Evolutionary conservation across 2,797 vertebrate species (phyloP), one percentile per base, ranked within the genome.

Genomic region (Smutsia temminckii): DNA sequence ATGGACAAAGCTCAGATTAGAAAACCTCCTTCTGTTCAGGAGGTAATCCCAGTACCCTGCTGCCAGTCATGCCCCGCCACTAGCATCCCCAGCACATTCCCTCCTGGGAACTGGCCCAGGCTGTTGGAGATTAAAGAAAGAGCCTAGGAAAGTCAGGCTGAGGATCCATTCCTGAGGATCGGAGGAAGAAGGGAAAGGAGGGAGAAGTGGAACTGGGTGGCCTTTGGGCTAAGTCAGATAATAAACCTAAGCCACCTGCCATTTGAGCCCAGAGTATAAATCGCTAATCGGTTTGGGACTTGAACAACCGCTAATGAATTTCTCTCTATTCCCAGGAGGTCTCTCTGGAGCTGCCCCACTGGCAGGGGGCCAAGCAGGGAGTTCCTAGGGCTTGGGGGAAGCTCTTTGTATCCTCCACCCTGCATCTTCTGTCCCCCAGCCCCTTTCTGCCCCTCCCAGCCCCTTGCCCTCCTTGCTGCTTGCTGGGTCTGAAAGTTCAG

Each of bases 241-340:
- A 96, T 95, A 96, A 97, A 80, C 79, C 71, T 95, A 94, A 97
- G 72, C 89, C 91, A 93, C 86, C 87, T 96, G 91, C 89, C 2
- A 1, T 40, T 95, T 95, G 93, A 96, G 91, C 72, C 40, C 74
- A 84, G 63, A 89, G 93, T 78, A 96, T 95, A 93, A 96, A 94
- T 97, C 4, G 34, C 85, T 96, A 96, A 97, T 96, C 85, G 0
- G 93, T 96, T 96, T 93, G 96, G 87, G 91, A 96, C 93, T 92
- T 93, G 68, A 34, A 95, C 74, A 95, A 96, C 85, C 17, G 7
- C 89, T 97, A 97, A 97, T 93, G 89, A 97, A 96, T 96, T 96
- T 97, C 91, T 91, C 57, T 95, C 64, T 88, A 81, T 94, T 97
- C 84, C 96, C 85, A 92, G 95, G 93, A 97, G 84, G 37, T 84